Evolutionary conservation across 1,140 invertebrate species (phyloP), one percentile per base, ranked within the genome.

Genomic region (Drosophila bocki): DNA sequence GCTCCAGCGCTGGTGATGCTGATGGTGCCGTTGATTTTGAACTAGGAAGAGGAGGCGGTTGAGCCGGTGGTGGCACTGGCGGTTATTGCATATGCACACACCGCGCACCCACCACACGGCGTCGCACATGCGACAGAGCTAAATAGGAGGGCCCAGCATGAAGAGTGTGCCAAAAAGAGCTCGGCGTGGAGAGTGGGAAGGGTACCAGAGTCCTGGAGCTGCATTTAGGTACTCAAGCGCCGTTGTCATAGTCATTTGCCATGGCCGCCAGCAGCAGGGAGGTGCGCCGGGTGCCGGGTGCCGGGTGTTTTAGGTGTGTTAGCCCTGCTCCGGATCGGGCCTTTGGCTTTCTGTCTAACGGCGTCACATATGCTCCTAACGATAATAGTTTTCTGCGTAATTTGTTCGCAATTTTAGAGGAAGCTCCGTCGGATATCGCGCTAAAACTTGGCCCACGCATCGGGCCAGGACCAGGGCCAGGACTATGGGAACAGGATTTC

Each of bases 341-440:
- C 61, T 77, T 64, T 75, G 64, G 61, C 69, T 75, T 75, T 80
- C 75, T 61, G 70, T 75, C 82, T 64, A 85, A 78, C 80, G 71
- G 78, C 77, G 84, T 85, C 87, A 80, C 87, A 91, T 91, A 91
- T 91, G 87, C 88, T 83, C 51, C 88, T 90, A 91, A 91, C 87
- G 87, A 91, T 91, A 91, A 91, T 91, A 91, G 87, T 91, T 91
- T 91, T 91, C 87, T 91, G 88, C 87, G 87, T 91, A 91, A 91
- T 91, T 91, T 91, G 87, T 91, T 91, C 78, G 83, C 77, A 78
- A 91, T 90, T 90, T 91, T 59, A 77, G 86, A 80, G 72, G 45
- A 74, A 77, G 78, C 75, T 32, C 53, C 59, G 61, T 74, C 67
- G 80, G 77, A 85, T 82, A 78, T 78, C 61, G 79, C 75, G 62